Base-by-base conservation (phyloP, 2,797 vertebrate species). In the Hemibagrus guttatus region DNA sequence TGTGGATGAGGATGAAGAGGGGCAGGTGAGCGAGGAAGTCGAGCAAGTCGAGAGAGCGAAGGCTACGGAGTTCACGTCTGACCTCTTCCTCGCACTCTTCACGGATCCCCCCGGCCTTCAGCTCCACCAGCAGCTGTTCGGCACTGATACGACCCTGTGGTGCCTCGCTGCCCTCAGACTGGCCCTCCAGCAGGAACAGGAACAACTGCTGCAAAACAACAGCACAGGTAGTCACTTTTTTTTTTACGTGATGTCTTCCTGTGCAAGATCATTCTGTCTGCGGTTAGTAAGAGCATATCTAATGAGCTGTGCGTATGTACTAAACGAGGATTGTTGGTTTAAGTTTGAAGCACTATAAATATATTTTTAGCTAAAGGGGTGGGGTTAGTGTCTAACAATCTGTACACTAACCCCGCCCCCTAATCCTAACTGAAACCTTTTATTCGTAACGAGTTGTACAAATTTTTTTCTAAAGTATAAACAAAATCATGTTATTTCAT, bases 11-110 rank as follows among this genome's bases (percentile, higher is more conserved):
- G 91, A 96, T 93, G 88, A 95, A 92, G 42, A 96, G 92, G 0
- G 96, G 93, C 84, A 96, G 90, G 88, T 93, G 92, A 31, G 92
- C 95, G 58, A 95, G 92, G 87, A 96, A 96, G 91, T 95, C 95
- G 3, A 93, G 92, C 90, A 95, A 90, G 90, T 93, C 91, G 14
- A 96, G 92, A 0, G 94, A 92, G 3, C 91, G 91, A 23, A 93
- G 66, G 58, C 89, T 91, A 39, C 78, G 85, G 76, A 95, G 93
- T 72, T 92, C 90, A 84, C 90, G 88, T 46, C 91, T 88, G 56
- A 94, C 21, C 1, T 90, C 90, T 49, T 90, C 91, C 89, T 95
- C 84, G 0, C 93, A 91, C 54, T 93, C 91, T 85, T 91, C 87
- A 0, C 87, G 92, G 71, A 95, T 95, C 1, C 93, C 93, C 8